Evolutionary conservation across 2,888 invertebrate species (phyloP).

Genomic region (Trilocha varians): DNA sequence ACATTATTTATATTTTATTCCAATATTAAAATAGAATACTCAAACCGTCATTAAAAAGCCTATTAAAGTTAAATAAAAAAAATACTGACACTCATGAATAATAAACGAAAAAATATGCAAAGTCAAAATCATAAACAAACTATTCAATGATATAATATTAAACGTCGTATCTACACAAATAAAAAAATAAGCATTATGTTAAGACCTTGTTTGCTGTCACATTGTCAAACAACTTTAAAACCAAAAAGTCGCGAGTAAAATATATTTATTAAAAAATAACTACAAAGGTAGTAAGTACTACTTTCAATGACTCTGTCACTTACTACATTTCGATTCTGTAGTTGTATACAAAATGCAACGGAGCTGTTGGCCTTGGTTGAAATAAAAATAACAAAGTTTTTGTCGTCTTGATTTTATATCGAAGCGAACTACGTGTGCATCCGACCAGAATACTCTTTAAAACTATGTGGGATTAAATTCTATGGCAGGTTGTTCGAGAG

Average conservation of each 20-base stretch:
- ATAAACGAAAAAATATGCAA: no score
- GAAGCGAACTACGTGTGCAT: conserved; percentile 22
- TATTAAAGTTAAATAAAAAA: no score
- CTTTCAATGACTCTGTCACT: background rate
- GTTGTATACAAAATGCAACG: conserved; percentile 51
- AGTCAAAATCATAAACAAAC: no score
- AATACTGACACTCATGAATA: no score
- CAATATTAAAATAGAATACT: no score
- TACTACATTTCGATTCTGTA: background rate
- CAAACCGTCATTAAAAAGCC: no score
- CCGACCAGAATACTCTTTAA: conserved; percentile 19
- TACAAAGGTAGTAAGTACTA: background rate
- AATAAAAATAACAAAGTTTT: conserved; percentile 67
- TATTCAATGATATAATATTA: no score
- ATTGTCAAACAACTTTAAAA: conserved; percentile 33
- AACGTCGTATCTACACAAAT: background rate
- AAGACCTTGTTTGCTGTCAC: conserved; percentile 51
- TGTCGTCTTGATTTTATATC: conserved; percentile 58
- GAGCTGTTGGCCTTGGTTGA: conserved; percentile 55
- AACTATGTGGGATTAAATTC: no score
- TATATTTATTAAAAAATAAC: background rate
- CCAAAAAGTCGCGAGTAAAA: background rate
- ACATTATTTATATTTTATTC: no score
- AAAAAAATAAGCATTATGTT: conserved; percentile 12
- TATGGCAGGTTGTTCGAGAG: no score